A percentile compares a stretch with the other conserved stretches of the same genome.
These are phyloP conservation scores for Bolinopsis microptera DNA, from an alignment of 37 sponge, comb jelly and placozoan genomes.

Conservation along the genomic window DNA sequence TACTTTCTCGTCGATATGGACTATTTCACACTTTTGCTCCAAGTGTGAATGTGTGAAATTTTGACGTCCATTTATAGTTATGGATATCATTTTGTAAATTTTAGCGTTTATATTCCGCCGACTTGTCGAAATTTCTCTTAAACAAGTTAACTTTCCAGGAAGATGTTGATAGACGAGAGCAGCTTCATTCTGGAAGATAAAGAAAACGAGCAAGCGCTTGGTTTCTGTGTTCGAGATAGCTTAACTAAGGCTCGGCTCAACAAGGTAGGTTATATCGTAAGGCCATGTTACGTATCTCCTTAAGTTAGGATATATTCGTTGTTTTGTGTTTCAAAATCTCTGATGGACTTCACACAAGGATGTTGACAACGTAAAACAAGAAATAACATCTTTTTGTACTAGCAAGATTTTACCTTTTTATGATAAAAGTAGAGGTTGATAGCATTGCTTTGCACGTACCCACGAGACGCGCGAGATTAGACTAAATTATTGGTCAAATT, in stretches of 20 bases:
- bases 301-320: too few species aligned
- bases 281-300: too few species aligned
- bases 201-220: conserved; percentile 69
- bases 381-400: not conserved
- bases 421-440: not conserved
- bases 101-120: not conserved
- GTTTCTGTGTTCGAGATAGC: conserved; percentile 70
- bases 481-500: too few species aligned
- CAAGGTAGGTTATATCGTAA: too few species aligned
- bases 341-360: too few species aligned
- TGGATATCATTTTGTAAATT: not conserved
- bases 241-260: conserved; percentile 67
- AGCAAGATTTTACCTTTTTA: conserved; percentile 1
- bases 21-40: too few species aligned
- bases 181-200: conserved; percentile 70
- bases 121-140: too few species aligned
- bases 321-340: too few species aligned
- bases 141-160: not conserved
- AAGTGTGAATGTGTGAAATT: too few species aligned
- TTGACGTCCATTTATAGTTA: too few species aligned
- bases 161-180: conserved; percentile 64
- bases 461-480: not conserved
- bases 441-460: not conserved
- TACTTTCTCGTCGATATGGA: not conserved
- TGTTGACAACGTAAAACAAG: too few species aligned